Base-by-base conservation (phyloP, 2,888 invertebrate species). In the Zygothrica quintamaculata region DNA sequence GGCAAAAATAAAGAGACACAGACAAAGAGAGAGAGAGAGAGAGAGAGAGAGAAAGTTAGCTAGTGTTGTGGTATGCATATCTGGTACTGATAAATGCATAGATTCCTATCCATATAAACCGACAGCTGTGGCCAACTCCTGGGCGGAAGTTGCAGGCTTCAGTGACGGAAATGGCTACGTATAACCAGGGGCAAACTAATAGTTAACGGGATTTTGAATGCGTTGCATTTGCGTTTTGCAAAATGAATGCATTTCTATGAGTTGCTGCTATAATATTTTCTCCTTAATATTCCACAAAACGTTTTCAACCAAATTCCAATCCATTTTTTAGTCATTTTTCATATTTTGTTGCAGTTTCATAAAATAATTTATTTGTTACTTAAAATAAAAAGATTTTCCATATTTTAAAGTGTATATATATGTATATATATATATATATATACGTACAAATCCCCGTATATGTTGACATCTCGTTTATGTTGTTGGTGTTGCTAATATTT, bases 171-270 rank as follows among this genome's bases (percentile, higher is more conserved):
- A 75, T 78, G 81, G 59, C 69, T 65, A 75, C 65, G 65, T 60
- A 77, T 77, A 73, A 67, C 77, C 74, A 62, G 57, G 66, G 73
- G 67, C 59, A 56, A 50, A 31, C 80, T 64, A 64, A 79, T 84
- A 79, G 81, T 71, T 74, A 68, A 78, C 56, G 85, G 68, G 40
- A 69, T 69, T 77, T 67, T 79, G 71, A 77, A 67, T 70, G 69
- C 68, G 61, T 62, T 64, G 42, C 73, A 79, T 74, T 77, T 66
- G 58, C 68, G 60, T 71, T 75, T 62, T 58, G 22, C 79, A 58
- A 50, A 70, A 57, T 80, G 84, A 79, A 79, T 74, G 71, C 51
- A 67, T 74, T 80, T 67, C 58, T 48, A 61, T 42, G 58, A 52
- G 53, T 52, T 61, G 39, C 60, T 57, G 56, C 29, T 61, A 65